Percentiles rank a stretch among this genome's conserved stretches.
Conservation (phyloP, 1,140 invertebrate genomes). For the Dysdera silvatica region DNA sequence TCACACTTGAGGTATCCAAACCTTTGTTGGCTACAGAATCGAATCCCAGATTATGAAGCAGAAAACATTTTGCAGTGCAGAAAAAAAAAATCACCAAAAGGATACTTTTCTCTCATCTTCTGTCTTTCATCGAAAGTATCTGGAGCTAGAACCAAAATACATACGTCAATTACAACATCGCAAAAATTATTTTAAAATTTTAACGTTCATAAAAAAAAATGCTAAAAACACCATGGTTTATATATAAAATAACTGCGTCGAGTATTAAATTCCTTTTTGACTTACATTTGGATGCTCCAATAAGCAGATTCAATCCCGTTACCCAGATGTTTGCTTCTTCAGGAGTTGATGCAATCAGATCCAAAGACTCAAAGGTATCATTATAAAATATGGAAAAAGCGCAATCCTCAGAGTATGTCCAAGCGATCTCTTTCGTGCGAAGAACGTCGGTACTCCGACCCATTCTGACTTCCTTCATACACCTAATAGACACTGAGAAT, state of each 20-base stretch:
- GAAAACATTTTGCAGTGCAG: too few relatives aligned
- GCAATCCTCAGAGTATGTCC: constrained; percentile 51
- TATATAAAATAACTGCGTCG: constrained; percentile 13
- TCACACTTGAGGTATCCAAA: too few relatives aligned
- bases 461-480: constrained; percentile 53
- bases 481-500: constrained; percentile 50
- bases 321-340: constrained; percentile 61
- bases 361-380: constrained; percentile 54
- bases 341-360: constrained; percentile 53
- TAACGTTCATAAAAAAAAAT: not conserved
- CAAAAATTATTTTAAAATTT: not conserved
- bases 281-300: constrained; percentile 45
- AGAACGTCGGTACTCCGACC: constrained; percentile 55
- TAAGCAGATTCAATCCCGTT: constrained; percentile 51
- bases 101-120: constrained; percentile 46
- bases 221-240: constrained; percentile 11
- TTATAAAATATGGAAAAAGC: constrained; percentile 58
- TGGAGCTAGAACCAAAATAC: constrained; percentile 11
- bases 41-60: too few relatives aligned
- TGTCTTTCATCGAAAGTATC: constrained; percentile 45
- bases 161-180: constrained; percentile 8
- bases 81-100: too few relatives aligned
- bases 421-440: constrained; percentile 48
- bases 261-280: too few relatives aligned
- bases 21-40: too few relatives aligned